These are phyloP conservation scores for Seriola aureovittata DNA, from an alignment of 2,113 vertebrate genomes.

Conservation along the genomic window DNA sequence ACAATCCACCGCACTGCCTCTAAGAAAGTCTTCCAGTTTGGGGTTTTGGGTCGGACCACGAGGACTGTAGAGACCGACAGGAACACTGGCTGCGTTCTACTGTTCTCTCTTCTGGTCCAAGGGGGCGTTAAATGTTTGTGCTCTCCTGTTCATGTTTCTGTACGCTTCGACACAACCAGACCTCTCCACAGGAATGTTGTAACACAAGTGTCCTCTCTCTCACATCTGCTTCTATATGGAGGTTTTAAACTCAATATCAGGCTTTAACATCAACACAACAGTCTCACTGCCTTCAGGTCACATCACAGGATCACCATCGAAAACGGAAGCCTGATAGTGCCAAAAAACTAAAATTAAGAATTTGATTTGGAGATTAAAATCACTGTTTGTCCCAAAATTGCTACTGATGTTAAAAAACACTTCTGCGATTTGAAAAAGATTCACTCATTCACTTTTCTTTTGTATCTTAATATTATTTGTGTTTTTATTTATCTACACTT, in stretches of 20 bases:
- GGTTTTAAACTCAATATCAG: neutral
- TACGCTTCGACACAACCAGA: neutral
- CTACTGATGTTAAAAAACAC: neutral
- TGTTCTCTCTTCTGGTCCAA: neutral
- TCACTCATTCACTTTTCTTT: neutral
- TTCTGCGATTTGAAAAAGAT: neutral
- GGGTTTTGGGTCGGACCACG: neutral
- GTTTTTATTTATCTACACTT: neutral
- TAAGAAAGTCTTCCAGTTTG: constrained; percentile 82
- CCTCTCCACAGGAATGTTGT: constrained; percentile 11
- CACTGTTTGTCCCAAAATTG: neutral
- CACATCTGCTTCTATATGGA: constrained; percentile 3
- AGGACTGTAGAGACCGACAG: neutral
- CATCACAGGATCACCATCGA: neutral
- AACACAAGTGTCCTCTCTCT: constrained; percentile 11
- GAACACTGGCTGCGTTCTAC: too few relatives aligned
- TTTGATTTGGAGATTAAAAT: neutral
- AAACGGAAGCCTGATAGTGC: neutral
- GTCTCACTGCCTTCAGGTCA: constrained; percentile 2
- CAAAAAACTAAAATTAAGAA: neutral
- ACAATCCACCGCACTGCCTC: constrained; percentile 64
- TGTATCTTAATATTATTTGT: neutral
- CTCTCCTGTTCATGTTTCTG: neutral
- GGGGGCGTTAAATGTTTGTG: neutral
- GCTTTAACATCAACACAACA: too few relatives aligned